Base-by-base conservation (phyloP, 2,888 invertebrate genomes). In the Hydrotaea diabolus region DNA sequence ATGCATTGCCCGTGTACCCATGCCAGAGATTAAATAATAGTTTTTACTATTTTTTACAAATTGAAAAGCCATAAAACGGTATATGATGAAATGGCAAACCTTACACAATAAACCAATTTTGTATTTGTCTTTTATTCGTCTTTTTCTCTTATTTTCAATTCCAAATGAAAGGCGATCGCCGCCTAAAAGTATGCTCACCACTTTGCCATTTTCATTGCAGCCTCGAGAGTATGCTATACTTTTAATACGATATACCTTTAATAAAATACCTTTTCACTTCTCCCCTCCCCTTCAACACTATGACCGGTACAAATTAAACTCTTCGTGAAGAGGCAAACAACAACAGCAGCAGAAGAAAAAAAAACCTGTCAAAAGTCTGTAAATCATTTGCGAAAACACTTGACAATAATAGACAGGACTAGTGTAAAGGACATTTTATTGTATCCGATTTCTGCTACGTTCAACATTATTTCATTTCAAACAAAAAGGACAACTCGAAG, bases 351-450 rank as follows among this genome's bases (percentile, higher is more conserved):
- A 31, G 7, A 17, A 3, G 5, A 17, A 17, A 77, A 15, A 66
- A 66, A 74, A 72, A 74, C 73, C 75, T 84, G 80, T 77, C 85
- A 86, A 86, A 86, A 86, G 87, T 83, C 86, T 86, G 86, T 86
- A 86, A 87, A 86, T 87, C 85, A 87, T 86, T 86, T 87, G 87
- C 83, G 85, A 86, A 85, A 81, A 81, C 87, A 87, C 86, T 86
- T 86, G 87, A 86, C 85, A 83, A 85, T 86, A 86, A 86, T 87
- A 86, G 86, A 86, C 86, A 86, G 80, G 85, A 77, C 77, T 66
- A 76, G 78, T 74, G 84, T 74, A 62, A 84, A 82, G 79, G 80
- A 84, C 79, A 82, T 77, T 76, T 80, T 83, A 81, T 78, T 86
- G 87, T 86, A 86, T 87, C 86, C 86, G 86, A 87, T 87, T 87